These are phyloP conservation scores for Pemphredon lugubris DNA, from an alignment of 2,888 invertebrate species.

Conservation along the genomic window DNA sequence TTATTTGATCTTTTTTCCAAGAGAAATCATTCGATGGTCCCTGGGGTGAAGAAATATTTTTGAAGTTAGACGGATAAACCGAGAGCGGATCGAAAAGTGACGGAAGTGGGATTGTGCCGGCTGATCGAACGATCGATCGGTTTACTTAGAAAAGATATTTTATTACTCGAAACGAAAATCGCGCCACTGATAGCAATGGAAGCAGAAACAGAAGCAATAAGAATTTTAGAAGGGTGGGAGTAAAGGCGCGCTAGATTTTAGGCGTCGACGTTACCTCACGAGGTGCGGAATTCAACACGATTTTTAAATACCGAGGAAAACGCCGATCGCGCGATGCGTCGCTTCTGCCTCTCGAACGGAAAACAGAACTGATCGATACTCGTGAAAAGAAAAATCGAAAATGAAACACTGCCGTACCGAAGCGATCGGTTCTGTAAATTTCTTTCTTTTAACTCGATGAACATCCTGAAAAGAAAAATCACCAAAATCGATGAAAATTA, in stretches of 20 bases:
- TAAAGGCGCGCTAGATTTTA: constrained; percentile 19
- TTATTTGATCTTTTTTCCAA: too few species aligned
- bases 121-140: constrained; percentile 33
- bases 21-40: constrained; percentile 48
- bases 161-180: constrained; percentile 28
- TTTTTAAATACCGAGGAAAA: constrained; percentile 1
- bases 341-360: constrained; percentile 18
- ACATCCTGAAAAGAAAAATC: constrained; percentile 3
- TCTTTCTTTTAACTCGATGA: neutral
- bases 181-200: constrained; percentile 10
- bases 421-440: constrained; percentile 13
- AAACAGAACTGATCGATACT: constrained; percentile 18
- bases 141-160: constrained; percentile 48
- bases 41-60: constrained; percentile 38
- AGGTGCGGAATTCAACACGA: constrained; percentile 9
- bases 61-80: constrained; percentile 5
- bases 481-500: constrained; percentile 5
- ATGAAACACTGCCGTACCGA: constrained; percentile 12
- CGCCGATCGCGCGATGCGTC: constrained; percentile 15
- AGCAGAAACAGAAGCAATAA: constrained; percentile 3
- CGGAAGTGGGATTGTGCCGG: neutral
- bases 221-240: constrained; percentile 12
- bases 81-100: constrained; percentile 8
- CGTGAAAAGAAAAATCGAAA: too few species aligned
- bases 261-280: constrained; percentile 1